Evolutionary conservation across 2,888 invertebrate genomes (phyloP).

Genomic region (Sycophila texana): DNA sequence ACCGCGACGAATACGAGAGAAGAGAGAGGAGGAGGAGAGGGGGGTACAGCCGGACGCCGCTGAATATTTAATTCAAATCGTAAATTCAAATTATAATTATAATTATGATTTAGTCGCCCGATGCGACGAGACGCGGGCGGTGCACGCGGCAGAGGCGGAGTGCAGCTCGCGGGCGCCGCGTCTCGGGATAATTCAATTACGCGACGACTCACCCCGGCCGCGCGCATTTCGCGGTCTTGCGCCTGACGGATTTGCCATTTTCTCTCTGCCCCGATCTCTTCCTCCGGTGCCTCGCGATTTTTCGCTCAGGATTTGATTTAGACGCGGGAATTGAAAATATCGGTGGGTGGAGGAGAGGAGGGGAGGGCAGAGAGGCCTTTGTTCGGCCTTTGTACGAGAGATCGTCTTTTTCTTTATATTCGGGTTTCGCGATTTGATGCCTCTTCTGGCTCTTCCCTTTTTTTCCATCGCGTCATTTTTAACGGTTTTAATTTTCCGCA

Average conservation of each 20-base stretch:
- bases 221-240: slow-evolving; percentile 52
- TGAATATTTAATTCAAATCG: slow-evolving; percentile 49
- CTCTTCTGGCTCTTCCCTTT: too few relatives aligned
- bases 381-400: slow-evolving; percentile 31
- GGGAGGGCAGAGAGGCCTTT: slow-evolving; percentile 4
- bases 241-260: slow-evolving; percentile 46
- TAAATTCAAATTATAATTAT: slow-evolving; percentile 48
- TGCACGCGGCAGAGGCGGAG: background rate
- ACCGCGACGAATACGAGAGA: slow-evolving; percentile 17
- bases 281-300: slow-evolving; percentile 31
- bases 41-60: background rate
- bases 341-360: background rate
- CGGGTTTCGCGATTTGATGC: slow-evolving; percentile 13
- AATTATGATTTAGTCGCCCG: slow-evolving; percentile 43
- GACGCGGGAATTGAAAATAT: slow-evolving; percentile 50
- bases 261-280: too few relatives aligned
- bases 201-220: slow-evolving; percentile 44
- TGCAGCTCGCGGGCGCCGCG: background rate
- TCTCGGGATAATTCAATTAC: slow-evolving; percentile 53
- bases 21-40: background rate
- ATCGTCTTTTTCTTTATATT: slow-evolving; percentile 27
- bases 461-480: background rate
- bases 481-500: slow-evolving; percentile 26
- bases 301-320: slow-evolving; percentile 46
- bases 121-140: background rate